Evolutionary conservation across 1,140 invertebrate species (phyloP), one percentile per base, ranked within the genome.

Genomic region (Cotesia glomerata): DNA sequence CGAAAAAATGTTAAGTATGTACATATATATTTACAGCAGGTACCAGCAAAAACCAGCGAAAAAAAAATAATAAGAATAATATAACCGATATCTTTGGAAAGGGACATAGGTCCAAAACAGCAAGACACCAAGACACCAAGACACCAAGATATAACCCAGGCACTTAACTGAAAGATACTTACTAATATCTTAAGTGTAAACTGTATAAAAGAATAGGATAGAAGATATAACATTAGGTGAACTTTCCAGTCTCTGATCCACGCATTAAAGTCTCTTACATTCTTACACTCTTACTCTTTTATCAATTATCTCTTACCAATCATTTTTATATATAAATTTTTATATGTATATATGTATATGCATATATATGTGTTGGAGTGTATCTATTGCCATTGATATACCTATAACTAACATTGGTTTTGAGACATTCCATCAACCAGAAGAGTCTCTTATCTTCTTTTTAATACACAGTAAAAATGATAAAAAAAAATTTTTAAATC

Each of bases 31-130:
- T 5, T 34, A 18, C 3, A 13, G 4, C 9, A 36, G 3, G 8
- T 13, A 26, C n/a, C 32, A 11, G 8, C 35, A 5, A 35, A 3
- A 7, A 35, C 18, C 32, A 45, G 39, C 14, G 49, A 7, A 54
- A 34, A 9, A 26, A 54, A 16, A n/a, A 36, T 11, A 13, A 52
- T 35, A 26, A 26, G 26, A 26, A 26, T 26, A 70, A 32, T 65
- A 78, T 79, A 82, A 82, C 81, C 83, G 82, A 87, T 87, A 86
- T 87, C 82, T 87, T 86, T 84, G 80, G 85, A 85, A 86, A 82
- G 82, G 85, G 78, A 77, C 83, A 81, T 86, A 86, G 82, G 84
- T 83, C 81, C 67, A 26, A 26, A 26, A 26, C 26, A 26, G 26
- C 62, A 70, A 73, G 71, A 51, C 49, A 45, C 7, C 36, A 39